phyloP scores from a whole-genome alignment of 2,797 vertebrate species.

The Amazona ochrocephala region DNA sequence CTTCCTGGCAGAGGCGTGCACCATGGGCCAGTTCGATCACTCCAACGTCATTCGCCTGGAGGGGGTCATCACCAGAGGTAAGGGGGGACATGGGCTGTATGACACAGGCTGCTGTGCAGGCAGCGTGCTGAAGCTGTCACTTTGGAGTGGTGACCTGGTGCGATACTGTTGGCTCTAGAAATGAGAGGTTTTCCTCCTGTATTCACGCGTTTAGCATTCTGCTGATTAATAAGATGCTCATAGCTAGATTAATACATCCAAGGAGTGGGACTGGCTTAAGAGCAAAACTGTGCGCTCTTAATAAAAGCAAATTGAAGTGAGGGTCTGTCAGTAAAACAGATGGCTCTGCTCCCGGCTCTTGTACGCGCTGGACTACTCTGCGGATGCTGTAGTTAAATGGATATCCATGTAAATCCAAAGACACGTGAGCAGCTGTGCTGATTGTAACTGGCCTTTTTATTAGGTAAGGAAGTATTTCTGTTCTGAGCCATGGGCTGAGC shows the following conservation, averaged over 20 bases:
- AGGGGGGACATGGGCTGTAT: fast-evolving
- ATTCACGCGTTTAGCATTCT: not conserved
- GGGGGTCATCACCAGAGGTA: slow-evolving; percentile 74
- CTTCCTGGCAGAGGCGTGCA: slow-evolving; percentile 90
- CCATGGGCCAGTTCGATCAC: slow-evolving; percentile 95
- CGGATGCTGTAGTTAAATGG: not conserved
- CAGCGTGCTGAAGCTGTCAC: fast-evolving
- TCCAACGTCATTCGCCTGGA: slow-evolving; percentile 91
- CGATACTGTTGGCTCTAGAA: not conserved
- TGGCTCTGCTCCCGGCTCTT: not conserved
- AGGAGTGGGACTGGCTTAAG: not conserved
- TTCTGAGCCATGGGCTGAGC: not conserved
- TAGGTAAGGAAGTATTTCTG: not conserved
- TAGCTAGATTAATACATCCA: not conserved
- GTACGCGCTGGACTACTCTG: fast-evolving
- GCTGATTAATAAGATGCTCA: not conserved
- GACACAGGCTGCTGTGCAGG: not conserved
- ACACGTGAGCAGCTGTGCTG: not conserved
- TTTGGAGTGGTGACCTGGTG: not conserved
- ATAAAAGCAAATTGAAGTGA: not conserved
- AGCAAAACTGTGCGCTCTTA: not conserved
- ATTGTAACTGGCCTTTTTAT: not conserved
- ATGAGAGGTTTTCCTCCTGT: not conserved
- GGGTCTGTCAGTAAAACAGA: not conserved
- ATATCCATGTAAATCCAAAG: not conserved